Conservation (phyloP, 2,113 vertebrate genomes). For the Calyptomena viridis region DNA sequence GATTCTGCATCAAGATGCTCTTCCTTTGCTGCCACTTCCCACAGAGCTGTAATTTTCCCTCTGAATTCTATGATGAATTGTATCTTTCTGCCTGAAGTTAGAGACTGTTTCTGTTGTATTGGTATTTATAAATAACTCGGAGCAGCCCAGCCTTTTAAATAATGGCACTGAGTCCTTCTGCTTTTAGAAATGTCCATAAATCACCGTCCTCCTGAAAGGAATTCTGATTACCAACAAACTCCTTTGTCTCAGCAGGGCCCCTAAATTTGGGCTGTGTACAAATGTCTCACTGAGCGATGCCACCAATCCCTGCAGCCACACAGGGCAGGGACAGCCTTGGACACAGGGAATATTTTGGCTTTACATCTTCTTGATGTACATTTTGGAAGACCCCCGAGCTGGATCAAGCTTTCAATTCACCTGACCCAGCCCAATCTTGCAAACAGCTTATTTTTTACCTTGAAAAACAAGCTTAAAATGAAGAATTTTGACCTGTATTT, state of each 20-base stretch:
- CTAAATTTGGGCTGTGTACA: background rate
- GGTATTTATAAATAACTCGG: slow-evolving; percentile 39
- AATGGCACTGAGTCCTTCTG: slow-evolving; percentile 1
- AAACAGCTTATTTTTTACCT: accelerated
- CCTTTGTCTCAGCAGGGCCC: slow-evolving; percentile 7
- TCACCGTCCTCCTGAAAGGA: background rate
- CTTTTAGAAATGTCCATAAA: slow-evolving; percentile 24
- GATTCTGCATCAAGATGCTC: background rate
- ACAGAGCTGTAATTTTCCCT: background rate
- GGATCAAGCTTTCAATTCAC: accelerated
- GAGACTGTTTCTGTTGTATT: background rate
- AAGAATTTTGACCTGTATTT: background rate
- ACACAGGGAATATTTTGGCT: background rate
- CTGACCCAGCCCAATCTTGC: background rate
- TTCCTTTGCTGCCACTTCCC: background rate
- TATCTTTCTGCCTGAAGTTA: slow-evolving; percentile 14
- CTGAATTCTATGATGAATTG: slow-evolving; percentile 11
- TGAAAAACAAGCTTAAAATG: background rate
- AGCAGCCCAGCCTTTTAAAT: slow-evolving; percentile 43
- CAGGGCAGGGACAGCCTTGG: background rate
- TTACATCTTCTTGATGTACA: accelerated
- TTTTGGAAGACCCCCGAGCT: background rate
- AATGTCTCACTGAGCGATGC: background rate
- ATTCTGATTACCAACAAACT: slow-evolving; percentile 36
- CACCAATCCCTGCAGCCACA: background rate